phyloP scores from a whole-genome alignment of 2,113 vertebrate genomes.

The Bujurquina vittata region DNA sequence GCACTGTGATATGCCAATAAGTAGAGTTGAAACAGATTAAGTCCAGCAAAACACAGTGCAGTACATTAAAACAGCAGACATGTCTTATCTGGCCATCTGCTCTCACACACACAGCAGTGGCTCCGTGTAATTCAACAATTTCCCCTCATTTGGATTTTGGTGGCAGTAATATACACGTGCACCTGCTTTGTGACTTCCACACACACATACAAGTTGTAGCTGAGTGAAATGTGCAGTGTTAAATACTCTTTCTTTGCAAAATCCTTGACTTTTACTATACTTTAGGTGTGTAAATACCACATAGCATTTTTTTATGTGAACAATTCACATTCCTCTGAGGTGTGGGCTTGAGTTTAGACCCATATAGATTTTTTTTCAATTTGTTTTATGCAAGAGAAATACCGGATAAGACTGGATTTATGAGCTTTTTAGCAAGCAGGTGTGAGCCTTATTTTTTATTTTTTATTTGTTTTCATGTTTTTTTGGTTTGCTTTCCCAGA shows the following conservation, averaged over 20 bases:
- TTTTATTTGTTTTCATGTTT: slow-evolving; percentile 15
- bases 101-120: slow-evolving; percentile 42
- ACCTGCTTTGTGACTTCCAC: not conserved
- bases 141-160: not conserved
- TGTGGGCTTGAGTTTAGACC: not conserved
- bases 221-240: not conserved
- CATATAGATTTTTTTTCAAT: not conserved
- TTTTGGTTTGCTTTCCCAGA: not conserved
- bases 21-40: slow-evolving; percentile 67
- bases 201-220: not conserved
- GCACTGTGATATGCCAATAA: slow-evolving; percentile 74
- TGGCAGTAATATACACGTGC: slow-evolving; percentile 18
- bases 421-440: not conserved
- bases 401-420: not conserved
- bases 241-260: not conserved
- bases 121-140: slow-evolving; percentile 34
- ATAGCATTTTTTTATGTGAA: not conserved
- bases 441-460: not conserved
- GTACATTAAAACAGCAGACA: slow-evolving; percentile 48
- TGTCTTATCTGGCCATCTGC: slow-evolving; percentile 62
- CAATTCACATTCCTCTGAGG: not conserved
- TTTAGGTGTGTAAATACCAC: not conserved
- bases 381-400: not conserved
- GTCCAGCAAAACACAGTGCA: slow-evolving; percentile 41
- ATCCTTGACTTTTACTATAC: not conserved